phyloP scores from a whole-genome alignment of 30 jellyfish, hydroid and myxozoan genomes.

The Turritopsis dohrnii region DNA sequence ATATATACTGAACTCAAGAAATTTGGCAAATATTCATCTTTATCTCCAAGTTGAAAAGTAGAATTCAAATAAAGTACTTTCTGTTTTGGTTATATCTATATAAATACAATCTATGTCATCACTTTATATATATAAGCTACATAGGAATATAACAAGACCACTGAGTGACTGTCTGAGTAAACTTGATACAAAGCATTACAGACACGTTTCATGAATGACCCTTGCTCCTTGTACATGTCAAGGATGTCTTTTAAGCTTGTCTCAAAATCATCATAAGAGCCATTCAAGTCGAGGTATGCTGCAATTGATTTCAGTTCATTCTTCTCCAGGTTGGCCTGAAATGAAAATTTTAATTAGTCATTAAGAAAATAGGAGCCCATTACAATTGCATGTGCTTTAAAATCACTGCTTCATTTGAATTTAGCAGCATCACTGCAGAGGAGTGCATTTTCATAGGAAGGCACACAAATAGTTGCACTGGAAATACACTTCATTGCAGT shows the following conservation, averaged over 20 bases:
- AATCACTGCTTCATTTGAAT: no score
- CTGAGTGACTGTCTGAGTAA: conserved; percentile 24
- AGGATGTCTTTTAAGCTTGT: conserved; percentile 67
- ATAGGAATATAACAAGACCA: conserved; percentile 19
- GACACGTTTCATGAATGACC: conserved; percentile 26
- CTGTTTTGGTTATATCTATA: no score
- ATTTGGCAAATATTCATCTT: no score
- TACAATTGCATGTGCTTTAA: no score
- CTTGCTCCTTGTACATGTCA: conserved; percentile 33
- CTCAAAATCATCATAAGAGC: conserved; percentile 76
- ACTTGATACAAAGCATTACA: conserved; percentile 27
- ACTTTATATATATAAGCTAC: conserved; percentile 21
- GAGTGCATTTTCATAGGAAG: no score
- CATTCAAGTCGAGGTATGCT: conserved; percentile 62
- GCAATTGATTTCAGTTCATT: conserved; percentile 49
- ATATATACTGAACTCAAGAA: no score
- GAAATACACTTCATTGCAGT: no score
- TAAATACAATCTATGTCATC: not conserved
- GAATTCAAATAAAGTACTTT: no score
- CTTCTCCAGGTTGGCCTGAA: conserved; percentile 41
- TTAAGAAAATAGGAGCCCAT: no score
- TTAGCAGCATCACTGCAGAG: no score
- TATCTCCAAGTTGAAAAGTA: no score
- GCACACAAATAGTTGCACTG: no score
- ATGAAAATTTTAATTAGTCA: not conserved